phyloP scores from a whole-genome alignment of 2,113 vertebrate genomes.

The Ornithorhynchus anatinus region DNA sequence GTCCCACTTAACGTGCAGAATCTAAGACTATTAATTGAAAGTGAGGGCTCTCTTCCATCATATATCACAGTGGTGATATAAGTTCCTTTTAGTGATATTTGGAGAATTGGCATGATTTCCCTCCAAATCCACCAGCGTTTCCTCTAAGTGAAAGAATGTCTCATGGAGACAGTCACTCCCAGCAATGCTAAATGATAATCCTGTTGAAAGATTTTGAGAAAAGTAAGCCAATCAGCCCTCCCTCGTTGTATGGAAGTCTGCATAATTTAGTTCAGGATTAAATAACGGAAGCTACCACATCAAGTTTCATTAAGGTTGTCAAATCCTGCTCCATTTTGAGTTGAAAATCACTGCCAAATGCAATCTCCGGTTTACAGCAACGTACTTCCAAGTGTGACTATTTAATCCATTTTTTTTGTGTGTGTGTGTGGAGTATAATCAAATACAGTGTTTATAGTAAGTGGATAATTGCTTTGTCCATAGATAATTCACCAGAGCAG shows the following conservation, averaged over 20 bases:
- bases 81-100: background rate
- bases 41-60: too few species aligned
- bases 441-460: slow-evolving; percentile 30
- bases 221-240: background rate
- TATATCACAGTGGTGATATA: too few species aligned
- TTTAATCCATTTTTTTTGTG: slow-evolving; percentile 22
- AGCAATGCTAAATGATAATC: background rate
- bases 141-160: background rate
- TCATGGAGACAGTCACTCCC: background rate
- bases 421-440: slow-evolving; percentile 20
- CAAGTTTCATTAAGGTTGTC: slow-evolving; percentile 36
- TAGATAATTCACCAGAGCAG: slow-evolving; percentile 19
- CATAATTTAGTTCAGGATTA: background rate
- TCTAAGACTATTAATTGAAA: too few species aligned
- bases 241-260: background rate
- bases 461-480: slow-evolving; percentile 37
- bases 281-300: background rate
- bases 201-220: background rate
- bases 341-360: slow-evolving; percentile 28
- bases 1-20: too few species aligned
- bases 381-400: slow-evolving; percentile 12
- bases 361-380: background rate
- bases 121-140: fast-evolving
- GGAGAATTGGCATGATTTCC: background rate
- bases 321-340: slow-evolving; percentile 21